These are phyloP conservation scores for Smithornis capensis DNA, from an alignment of 2,113 vertebrate genomes.

Conservation along the genomic window DNA sequence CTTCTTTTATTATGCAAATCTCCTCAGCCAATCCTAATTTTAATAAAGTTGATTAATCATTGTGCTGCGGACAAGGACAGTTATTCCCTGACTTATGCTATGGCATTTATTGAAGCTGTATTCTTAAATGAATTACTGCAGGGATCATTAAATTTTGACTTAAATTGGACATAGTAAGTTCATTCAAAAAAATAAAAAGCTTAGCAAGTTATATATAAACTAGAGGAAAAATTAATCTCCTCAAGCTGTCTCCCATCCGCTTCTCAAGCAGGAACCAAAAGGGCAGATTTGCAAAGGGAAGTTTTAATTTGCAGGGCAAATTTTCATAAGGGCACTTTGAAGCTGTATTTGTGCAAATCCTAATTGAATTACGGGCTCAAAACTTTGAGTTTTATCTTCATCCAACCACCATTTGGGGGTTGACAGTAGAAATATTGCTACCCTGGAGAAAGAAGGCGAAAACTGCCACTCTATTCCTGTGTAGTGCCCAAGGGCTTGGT, in stretches of 20 bases:
- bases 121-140: conserved; percentile 63
- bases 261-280: conserved; percentile 11
- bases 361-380: not conserved
- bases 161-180: conserved; percentile 63
- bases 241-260: not conserved
- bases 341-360: not conserved
- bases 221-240: conserved; percentile 41
- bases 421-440: not conserved
- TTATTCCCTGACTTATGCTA: conserved; percentile 59
- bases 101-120: conserved; percentile 37
- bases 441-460: not conserved
- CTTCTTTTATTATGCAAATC: conserved; percentile 50
- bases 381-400: not conserved
- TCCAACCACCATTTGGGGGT: not conserved
- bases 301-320: conserved; percentile 9
- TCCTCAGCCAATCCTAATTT: conserved; percentile 44
- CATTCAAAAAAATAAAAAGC: conserved; percentile 61
- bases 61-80: conserved; percentile 21
- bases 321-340: not conserved
- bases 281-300: conserved; percentile 31
- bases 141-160: conserved; percentile 70
- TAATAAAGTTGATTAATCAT: conserved; percentile 61
- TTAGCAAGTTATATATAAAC: conserved; percentile 65
- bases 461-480: not conserved
- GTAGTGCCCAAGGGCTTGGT: fast-evolving